A percentile compares a stretch with the other conserved stretches of the same genome.
phyloP scores from a whole-genome alignment of 1,140 invertebrate species.

The Drosophila carrolli region DNA sequence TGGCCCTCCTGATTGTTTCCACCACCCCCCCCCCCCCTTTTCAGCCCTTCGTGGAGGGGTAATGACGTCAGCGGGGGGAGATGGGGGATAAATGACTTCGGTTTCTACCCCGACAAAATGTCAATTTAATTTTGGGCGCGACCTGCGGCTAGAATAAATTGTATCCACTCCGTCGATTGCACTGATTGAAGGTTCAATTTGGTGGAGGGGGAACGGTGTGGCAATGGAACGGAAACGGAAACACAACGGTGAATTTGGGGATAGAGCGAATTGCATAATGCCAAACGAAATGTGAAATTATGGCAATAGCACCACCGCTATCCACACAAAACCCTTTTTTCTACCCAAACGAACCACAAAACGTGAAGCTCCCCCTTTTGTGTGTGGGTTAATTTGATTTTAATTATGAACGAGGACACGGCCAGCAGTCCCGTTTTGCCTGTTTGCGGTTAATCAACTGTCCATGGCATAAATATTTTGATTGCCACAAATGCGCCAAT shows the following conservation, averaged over 20 bases:
- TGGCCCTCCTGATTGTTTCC: background rate
- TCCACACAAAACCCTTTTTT: background rate
- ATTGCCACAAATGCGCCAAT: slow-evolving; percentile 55
- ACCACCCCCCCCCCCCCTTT: background rate
- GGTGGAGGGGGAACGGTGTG: background rate
- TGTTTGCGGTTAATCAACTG: slow-evolving; percentile 77
- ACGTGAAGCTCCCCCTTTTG: background rate
- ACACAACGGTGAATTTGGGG: background rate
- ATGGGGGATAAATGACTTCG: slow-evolving; percentile 12
- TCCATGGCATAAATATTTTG: slow-evolving; percentile 75
- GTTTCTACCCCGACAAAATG: slow-evolving; percentile 47
- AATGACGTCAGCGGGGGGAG: background rate
- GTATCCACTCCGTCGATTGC: slow-evolving; percentile 37
- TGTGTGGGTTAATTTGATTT: slow-evolving; percentile 76
- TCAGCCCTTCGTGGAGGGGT: background rate
- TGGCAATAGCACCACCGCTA: slow-evolving; percentile 7
- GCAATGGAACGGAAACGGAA: background rate
- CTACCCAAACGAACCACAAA: slow-evolving; percentile 8
- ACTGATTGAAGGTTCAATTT: slow-evolving; percentile 26
- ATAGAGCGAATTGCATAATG: slow-evolving; percentile 35
- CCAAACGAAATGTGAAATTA: slow-evolving; percentile 37
- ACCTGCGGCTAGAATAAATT: slow-evolving; percentile 39
- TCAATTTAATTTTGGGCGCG: slow-evolving; percentile 49
- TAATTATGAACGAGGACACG: slow-evolving; percentile 68
- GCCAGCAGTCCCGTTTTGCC: slow-evolving; percentile 36